phyloP scores from a whole-genome alignment of 2,888 invertebrate genomes.

The Xiphydria camelus region DNA sequence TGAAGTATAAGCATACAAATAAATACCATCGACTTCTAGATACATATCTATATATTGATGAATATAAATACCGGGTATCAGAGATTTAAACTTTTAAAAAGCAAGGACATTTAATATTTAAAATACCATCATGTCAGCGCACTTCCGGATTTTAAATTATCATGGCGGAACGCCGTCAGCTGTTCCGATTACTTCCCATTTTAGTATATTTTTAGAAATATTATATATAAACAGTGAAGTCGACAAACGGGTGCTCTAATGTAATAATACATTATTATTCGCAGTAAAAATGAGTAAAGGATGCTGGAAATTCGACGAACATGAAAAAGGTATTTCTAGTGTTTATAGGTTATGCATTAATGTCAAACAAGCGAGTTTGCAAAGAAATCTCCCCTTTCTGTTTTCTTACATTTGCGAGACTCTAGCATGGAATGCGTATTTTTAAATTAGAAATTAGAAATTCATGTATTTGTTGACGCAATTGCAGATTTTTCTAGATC shows the following conservation, averaged over 20 bases:
- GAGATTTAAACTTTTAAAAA: no score
- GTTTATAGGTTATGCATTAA: conserved; percentile 10
- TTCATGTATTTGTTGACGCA: no score
- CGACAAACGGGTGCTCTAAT: conserved; percentile 11
- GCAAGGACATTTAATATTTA: no score
- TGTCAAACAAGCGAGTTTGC: conserved; percentile 7
- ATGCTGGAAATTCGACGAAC: conserved; percentile 52
- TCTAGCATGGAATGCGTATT: no score
- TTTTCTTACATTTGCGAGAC: no score
- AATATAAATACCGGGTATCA: no score
- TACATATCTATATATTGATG: no score
- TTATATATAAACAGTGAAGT: conserved; percentile 28
- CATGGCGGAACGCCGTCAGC: not conserved
- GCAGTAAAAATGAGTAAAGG: conserved; percentile 44
- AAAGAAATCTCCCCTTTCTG: not conserved
- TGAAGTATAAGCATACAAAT: no score
- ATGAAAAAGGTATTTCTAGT: conserved; percentile 45
- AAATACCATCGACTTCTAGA: no score
- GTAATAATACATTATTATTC: not conserved
- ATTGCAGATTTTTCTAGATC: no score
- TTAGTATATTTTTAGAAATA: conserved; percentile 37
- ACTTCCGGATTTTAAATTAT: not conserved
- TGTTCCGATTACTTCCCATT: conserved; percentile 19
- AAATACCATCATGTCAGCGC: not conserved
- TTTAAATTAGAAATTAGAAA: no score